Conservation (phyloP, 2,113 vertebrate species). For the Burhinus bistriatus region DNA sequence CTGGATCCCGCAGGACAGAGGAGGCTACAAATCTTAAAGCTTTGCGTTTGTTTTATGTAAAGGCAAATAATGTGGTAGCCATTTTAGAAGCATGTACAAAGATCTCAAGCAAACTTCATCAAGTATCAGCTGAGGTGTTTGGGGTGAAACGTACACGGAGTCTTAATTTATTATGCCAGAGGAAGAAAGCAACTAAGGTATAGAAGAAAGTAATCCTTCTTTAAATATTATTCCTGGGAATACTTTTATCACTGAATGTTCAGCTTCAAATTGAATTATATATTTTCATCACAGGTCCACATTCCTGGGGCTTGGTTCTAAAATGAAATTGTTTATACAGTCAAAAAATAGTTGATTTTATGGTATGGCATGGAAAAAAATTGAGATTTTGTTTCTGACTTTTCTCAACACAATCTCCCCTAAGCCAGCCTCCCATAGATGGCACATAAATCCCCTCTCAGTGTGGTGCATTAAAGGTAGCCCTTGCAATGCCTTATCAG, state of each 20-base stretch:
- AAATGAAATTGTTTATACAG: slow-evolving; percentile 51
- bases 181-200: slow-evolving; percentile 53
- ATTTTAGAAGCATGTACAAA: slow-evolving; percentile 43
- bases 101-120: slow-evolving; percentile 11
- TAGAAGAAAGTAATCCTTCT: slow-evolving; percentile 69
- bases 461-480: neutral
- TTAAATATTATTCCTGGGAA: slow-evolving; percentile 76
- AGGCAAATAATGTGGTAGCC: slow-evolving; percentile 12
- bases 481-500: neutral
- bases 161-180: slow-evolving; percentile 52
- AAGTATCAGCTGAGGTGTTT: slow-evolving; percentile 33
- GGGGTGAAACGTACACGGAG: slow-evolving; percentile 6
- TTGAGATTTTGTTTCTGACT: slow-evolving; percentile 29
- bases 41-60: slow-evolving; percentile 26
- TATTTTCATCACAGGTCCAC: slow-evolving; percentile 42
- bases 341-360: slow-evolving; percentile 40
- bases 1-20: neutral
- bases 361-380: neutral
- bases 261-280: slow-evolving; percentile 68
- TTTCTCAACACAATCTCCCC: neutral
- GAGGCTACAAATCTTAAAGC: neutral
- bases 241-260: slow-evolving; percentile 69
- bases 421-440: neutral
- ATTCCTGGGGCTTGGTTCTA: slow-evolving; percentile 54
- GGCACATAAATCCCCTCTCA: neutral